Conservation (phyloP, 2,113 vertebrate species). For the Proteles cristata region DNA sequence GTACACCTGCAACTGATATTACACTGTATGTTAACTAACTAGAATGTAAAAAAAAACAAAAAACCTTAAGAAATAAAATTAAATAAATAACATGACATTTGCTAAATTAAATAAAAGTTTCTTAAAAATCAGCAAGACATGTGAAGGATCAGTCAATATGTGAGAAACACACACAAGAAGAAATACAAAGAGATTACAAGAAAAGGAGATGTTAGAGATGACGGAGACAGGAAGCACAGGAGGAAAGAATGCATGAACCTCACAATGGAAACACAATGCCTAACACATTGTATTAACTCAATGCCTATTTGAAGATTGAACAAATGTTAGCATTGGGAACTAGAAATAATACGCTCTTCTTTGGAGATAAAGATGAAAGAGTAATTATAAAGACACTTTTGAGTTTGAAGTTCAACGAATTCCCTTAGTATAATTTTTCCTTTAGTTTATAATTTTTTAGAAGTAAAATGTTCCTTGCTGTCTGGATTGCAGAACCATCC, state of each 20-base stretch:
- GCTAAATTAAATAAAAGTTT: neutral
- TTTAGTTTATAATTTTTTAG: neutral
- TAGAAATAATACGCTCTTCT: neutral
- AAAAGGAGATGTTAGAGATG: neutral
- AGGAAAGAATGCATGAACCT: neutral
- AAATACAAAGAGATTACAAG: neutral
- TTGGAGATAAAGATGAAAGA: neutral
- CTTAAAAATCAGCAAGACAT: neutral
- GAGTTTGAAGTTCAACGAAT: neutral
- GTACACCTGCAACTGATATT: neutral
- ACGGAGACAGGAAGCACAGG: too few species aligned
- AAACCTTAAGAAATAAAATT: neutral
- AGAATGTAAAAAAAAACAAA: neutral
- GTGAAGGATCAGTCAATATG: neutral
- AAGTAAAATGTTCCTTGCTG: neutral
- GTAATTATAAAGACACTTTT: slow-evolving; percentile 8
- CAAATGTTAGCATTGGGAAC: neutral
- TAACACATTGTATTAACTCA: neutral
- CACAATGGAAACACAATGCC: neutral
- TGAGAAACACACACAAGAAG: neutral
- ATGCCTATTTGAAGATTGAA: neutral
- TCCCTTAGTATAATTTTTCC: neutral
- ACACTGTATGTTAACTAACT: neutral
- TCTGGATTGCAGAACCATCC: neutral
- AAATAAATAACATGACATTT: neutral